Evolutionary conservation across 2,797 vertebrate species (phyloP).

Genomic region (Ataeniobius toweri): DNA sequence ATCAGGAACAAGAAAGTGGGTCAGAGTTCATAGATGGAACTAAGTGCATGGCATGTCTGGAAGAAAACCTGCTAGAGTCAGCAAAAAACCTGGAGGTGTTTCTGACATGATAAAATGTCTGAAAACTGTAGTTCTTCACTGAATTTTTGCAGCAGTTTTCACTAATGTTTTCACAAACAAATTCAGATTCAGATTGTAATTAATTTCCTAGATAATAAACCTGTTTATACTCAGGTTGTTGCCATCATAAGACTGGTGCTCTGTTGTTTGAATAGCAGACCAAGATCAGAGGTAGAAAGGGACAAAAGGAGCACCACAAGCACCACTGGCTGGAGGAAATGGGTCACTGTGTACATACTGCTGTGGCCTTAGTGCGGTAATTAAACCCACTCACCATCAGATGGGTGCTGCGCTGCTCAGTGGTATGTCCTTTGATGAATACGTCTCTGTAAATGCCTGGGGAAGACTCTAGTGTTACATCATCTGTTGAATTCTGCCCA

Average conservation of each 20-base stretch:
- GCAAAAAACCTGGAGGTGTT: neutral
- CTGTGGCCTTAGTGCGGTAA: neutral
- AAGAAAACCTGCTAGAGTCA: neutral
- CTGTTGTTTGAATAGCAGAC: neutral
- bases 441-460: conserved; percentile 22
- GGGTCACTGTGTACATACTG: neutral
- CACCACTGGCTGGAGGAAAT: neutral
- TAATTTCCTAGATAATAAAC: neutral
- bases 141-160: neutral
- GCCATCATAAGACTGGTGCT: no score
- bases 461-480: neutral
- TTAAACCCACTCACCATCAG: conserved; percentile 33
- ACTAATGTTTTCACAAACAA: neutral
- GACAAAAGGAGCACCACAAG: neutral
- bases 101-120: neutral
- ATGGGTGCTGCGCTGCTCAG: neutral
- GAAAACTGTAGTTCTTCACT: neutral
- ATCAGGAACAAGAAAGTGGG: neutral
- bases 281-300: neutral
- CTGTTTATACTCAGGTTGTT: no score
- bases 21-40: neutral
- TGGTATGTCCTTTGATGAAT: conserved; percentile 15
- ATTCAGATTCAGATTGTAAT: neutral
- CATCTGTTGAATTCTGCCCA: neutral
- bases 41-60: neutral